Conservation (phyloP, 1,140 invertebrate genomes). For the Megalopta genalis region DNA sequence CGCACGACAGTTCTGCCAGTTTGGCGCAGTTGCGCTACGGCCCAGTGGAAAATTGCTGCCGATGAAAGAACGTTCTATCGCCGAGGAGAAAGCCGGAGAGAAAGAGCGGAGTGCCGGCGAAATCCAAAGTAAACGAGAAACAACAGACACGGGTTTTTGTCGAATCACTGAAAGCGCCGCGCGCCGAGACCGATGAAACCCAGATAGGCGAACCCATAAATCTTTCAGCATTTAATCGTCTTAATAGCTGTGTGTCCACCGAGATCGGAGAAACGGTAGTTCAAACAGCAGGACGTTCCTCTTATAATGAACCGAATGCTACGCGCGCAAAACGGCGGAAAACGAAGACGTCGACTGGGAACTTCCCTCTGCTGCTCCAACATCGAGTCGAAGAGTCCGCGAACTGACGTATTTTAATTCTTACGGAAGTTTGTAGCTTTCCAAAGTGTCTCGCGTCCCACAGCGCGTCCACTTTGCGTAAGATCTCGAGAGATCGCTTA, state of each 20-base stretch:
- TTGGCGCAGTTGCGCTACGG: constrained; percentile 5
- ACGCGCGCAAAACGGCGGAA: not conserved
- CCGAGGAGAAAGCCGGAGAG: not conserved
- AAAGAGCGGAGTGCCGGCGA: not conserved
- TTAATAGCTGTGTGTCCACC: too few species aligned
- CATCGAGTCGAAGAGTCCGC: not conserved
- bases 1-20: not conserved
- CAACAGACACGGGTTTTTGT: not conserved
- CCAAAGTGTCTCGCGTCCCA: constrained; percentile 6
- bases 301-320: not conserved
- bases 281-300: not conserved
- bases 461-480: constrained; percentile 6
- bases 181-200: not conserved
- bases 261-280: not conserved
- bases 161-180: not conserved
- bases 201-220: not conserved
- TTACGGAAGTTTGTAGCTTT: constrained; percentile 26
- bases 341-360: not conserved
- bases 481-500: constrained; percentile 15
- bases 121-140: constrained; percentile 24
- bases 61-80: constrained; percentile 13
- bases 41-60: constrained; percentile 21
- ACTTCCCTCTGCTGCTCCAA: not conserved
- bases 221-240: not conserved
- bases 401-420: constrained; percentile 32